Evolutionary conservation across 2,797 vertebrate genomes (phyloP).

Genomic region (Ispidina lecontei): DNA sequence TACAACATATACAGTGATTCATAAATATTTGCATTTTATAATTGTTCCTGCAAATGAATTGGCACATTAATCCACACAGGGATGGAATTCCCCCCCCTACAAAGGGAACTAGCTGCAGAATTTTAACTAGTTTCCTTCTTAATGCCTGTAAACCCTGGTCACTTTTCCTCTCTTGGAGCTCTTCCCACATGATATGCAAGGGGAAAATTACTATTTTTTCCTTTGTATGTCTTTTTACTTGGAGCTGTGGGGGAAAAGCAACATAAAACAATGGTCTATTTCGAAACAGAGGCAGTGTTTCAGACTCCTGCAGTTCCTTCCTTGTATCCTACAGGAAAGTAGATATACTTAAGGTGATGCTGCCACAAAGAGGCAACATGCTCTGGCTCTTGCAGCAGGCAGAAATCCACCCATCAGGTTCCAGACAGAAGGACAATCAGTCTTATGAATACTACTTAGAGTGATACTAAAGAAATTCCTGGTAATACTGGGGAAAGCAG

Average conservation of each 20-base stretch:
- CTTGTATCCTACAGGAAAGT: not conserved
- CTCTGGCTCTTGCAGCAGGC: not conserved
- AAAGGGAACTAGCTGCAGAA: slow-evolving; percentile 24
- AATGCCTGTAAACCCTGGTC: slow-evolving; percentile 21
- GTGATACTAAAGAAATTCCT: not conserved
- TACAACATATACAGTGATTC: slow-evolving; percentile 58
- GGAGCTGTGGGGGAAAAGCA: not conserved
- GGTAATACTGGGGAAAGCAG: not conserved
- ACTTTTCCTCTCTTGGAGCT: not conserved
- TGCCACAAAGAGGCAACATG: not conserved
- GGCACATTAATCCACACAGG: slow-evolving; percentile 16
- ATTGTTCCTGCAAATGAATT: slow-evolving; percentile 71
- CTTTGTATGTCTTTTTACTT: not conserved
- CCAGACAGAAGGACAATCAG: not conserved
- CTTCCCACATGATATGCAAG: not conserved
- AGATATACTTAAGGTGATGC: not conserved
- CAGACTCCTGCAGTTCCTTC: not conserved
- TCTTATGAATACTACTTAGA: not conserved
- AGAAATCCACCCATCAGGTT: not conserved
- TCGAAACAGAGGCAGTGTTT: not conserved
- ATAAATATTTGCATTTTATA: slow-evolving; percentile 76
- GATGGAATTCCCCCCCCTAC: not conserved
- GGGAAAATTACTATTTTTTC: not conserved
- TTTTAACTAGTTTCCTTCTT: slow-evolving; percentile 58
- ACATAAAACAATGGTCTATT: not conserved